Conservation (phyloP, 2,797 vertebrate genomes). For the Peromyscus nudipes region DNA sequence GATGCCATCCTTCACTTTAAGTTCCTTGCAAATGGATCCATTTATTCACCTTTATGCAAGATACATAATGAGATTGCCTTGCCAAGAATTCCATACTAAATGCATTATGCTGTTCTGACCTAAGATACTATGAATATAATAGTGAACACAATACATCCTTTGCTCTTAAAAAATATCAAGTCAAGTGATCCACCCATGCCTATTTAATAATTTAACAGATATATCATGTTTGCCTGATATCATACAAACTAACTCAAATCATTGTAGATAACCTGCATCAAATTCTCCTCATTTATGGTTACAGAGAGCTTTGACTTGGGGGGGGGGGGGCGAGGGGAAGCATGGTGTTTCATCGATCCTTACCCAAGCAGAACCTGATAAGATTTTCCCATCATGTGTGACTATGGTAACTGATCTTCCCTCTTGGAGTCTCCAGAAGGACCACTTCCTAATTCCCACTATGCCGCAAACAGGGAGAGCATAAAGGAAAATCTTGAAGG, state of each 20-base stretch:
- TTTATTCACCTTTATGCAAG: not conserved
- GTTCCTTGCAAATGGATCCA: not conserved
- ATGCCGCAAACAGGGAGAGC: not conserved
- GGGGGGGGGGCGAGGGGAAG: too few relatives aligned
- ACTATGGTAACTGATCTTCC: too few relatives aligned
- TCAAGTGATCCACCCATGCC: not conserved
- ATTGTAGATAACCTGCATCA: not conserved
- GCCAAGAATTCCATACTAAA: not conserved
- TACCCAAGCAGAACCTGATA: not conserved
- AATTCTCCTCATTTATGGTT: not conserved
- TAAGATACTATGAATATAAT: not conserved
- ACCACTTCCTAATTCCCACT: not conserved
- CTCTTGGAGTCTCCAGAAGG: accelerated
- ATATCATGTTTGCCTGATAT: not conserved
- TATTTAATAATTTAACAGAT: not conserved
- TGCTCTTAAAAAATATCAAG: not conserved
- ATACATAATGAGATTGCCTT: not conserved
- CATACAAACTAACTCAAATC: not conserved
- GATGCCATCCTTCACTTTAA: not conserved
- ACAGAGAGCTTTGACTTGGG: not conserved
- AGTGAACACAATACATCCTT: not conserved
- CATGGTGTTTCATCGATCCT: not conserved
- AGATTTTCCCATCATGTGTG: too few relatives aligned
- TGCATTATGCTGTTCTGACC: too few relatives aligned
- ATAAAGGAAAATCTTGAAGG: not conserved